Base-by-base conservation (phyloP, 1,140 invertebrate genomes). In the Euwallacea fornicatus region DNA sequence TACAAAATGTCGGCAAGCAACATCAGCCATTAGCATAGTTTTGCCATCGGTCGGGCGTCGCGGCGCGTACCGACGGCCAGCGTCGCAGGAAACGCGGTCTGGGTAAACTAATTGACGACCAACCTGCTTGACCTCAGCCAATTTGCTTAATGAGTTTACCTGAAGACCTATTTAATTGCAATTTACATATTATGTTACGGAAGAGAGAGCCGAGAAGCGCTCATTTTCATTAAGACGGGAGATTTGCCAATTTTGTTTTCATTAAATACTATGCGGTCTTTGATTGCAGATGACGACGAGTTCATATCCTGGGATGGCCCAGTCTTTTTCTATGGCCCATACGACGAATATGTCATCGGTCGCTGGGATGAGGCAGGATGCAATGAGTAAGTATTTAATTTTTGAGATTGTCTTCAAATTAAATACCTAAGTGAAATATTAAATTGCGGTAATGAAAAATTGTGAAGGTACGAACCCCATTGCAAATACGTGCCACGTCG, bases 301-400 rank as follows among this genome's bases (percentile, higher is more conserved):
- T 77, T 92, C 92, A 15, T 96, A 98, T 84, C 92, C 94, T 7
- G 90, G 91, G 67, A 96, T 97, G 90, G 91, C 91, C 9, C 95
- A 97, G 82, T 93, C 93, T 56, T 98, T 97, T 83, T 93, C 94
- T 62, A 97, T 97, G 94, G 90, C 91, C 15, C 93, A 96, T 81
- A 86, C 90, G 46, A 87, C 91, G 71, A 95, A 95, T 79, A 96
- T 95, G 93, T 90, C 91, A 67, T 91, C 92, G 33, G 91, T 93
- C 7, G 83, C 87, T 50, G 91, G 92, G 70, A 93, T 94, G 88
- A 85, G 93, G 69, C 93, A 95, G 83, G 94, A 96, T 79, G 87
- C 93, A 71, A 95, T 95, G 92, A 92, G 93, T 95, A 84, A 92
- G 71, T 67, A 65, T 71, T 63, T 42, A 61, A 62, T 33, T 50